Conservation (phyloP, 35 echinoderm and acorn worm genomes). For the Apostichopus parvimensis region DNA sequence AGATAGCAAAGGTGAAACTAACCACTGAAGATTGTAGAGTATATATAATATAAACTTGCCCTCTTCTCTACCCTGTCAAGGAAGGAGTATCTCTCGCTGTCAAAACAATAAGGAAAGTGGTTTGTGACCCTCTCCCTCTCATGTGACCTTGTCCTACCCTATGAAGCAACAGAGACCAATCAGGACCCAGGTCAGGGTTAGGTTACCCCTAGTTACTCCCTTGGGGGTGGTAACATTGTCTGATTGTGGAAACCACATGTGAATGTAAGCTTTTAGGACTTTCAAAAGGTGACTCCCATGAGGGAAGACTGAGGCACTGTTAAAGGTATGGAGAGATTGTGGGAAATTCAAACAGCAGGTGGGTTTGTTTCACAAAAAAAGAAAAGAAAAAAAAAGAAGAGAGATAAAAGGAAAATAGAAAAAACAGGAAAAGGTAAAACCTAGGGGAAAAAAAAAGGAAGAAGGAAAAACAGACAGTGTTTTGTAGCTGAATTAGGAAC, state of each 20-base stretch:
- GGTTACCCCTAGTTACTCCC: conserved; percentile 5
- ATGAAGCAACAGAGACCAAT: conserved; percentile 10
- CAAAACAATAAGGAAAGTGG: background rate
- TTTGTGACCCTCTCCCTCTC: background rate
- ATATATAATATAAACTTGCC: too few species aligned
- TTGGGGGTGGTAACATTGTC: conserved; percentile 47
- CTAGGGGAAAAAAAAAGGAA: too few species aligned
- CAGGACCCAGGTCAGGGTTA: background rate
- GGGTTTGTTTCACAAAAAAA: background rate
- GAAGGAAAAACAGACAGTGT: too few species aligned
- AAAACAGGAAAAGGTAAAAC: too few species aligned
- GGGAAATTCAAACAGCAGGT: background rate
- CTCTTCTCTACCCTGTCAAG: too few species aligned
- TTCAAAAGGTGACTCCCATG: background rate
- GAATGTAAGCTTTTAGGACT: background rate
- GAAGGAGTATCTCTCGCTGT: background rate
- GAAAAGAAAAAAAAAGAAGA: too few species aligned
- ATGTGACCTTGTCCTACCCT: conserved; percentile 37
- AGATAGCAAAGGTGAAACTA: too few species aligned
- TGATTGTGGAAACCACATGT: conserved; percentile 22
- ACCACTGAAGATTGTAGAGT: too few species aligned
- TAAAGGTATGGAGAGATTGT: background rate
- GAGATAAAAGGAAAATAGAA: too few species aligned
- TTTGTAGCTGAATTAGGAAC: too few species aligned
- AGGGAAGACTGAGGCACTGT: background rate